Base-by-base conservation (phyloP, 2,888 invertebrate species). In the Spatulosminthurus flaviceps region DNA sequence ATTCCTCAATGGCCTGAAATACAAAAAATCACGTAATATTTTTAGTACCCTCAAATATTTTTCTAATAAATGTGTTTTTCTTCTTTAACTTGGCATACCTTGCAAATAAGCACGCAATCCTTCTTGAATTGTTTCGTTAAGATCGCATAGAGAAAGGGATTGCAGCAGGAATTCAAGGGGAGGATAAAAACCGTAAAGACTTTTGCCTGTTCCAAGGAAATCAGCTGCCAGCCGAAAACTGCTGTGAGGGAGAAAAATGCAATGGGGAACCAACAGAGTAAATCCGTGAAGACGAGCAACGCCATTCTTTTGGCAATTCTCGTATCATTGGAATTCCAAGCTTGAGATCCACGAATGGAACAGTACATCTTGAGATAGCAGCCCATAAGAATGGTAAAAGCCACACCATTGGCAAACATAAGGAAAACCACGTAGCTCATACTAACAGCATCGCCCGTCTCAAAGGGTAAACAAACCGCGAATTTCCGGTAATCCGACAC, bases 341-440 rank as follows among this genome's bases (percentile, higher is more conserved):
- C 96, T 88, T 95, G 85, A 0, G 96, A 96, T 80, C 97, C 97
- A n/a, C 97, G 91, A 84, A 98, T 97, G 78, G 96, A 96, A 89
- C 97, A 96, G 89, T 97, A 98, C 96, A 98, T 97, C 89, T 96
- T 96, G 81, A 96, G 90, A 88, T 98, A 98, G 88, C 97, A 97
- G 77, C 96, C 95, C 92, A 97, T 95, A 77, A 98, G 91, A 80
- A 97, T 96, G 42, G 96, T 89, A 88, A 98, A 98, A 0, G 97
- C 97, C 26, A 95, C 90, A 4, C 97, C 96, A 88, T 98, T 98
- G 87, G 97, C 92, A 81, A 94, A 90, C 90, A 98, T 95, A 77
- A 97, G 28, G 84, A 95, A 93, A 0, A 96, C 93, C 28, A 97
- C 96, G 89, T 97, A 98, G 1, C 93, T 92, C 77, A 96, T 89